phyloP scores from a whole-genome alignment of 1,140 invertebrate genomes.

The Cydia pomonella region DNA sequence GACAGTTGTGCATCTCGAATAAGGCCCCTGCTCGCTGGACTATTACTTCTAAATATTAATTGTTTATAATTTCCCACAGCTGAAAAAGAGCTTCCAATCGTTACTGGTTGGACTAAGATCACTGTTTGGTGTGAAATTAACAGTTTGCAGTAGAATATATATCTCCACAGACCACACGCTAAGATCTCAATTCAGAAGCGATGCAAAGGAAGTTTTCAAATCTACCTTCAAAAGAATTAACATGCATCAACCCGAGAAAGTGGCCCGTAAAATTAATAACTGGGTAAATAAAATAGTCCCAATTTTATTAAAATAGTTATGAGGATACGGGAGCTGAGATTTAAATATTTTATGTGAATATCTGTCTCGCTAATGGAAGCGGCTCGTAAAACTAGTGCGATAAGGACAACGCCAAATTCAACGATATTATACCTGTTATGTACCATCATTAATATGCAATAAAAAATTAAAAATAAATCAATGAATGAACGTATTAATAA shows the following conservation, averaged over 20 bases:
- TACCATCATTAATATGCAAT: no score
- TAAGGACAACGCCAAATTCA: no score
- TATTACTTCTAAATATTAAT: neutral
- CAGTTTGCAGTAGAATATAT: slow-evolving; percentile 55
- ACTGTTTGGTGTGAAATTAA: slow-evolving; percentile 51
- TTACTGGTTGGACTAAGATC: slow-evolving; percentile 44
- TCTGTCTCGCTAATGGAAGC: no score
- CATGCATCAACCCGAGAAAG: slow-evolving; percentile 34
- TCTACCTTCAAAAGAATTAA: slow-evolving; percentile 44
- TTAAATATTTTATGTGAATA: no score
- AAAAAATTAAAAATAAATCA: no score
- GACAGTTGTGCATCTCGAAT: no score
- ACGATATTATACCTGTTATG: no score
- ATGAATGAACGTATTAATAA: no score
- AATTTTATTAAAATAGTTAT: neutral
- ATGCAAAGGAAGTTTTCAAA: slow-evolving; percentile 47
- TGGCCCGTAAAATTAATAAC: slow-evolving; percentile 48
- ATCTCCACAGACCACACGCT: slow-evolving; percentile 38
- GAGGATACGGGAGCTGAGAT: no score
- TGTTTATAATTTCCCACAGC: slow-evolving; percentile 36
- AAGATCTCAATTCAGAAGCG: slow-evolving; percentile 37
- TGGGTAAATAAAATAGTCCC: slow-evolving; percentile 49
- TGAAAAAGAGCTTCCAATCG: slow-evolving; percentile 41
- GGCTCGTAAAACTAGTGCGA: no score
- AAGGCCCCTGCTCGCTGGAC: no score